Base-by-base conservation (phyloP, 2,113 vertebrate genomes). In the Ramphastos sulfuratus region DNA sequence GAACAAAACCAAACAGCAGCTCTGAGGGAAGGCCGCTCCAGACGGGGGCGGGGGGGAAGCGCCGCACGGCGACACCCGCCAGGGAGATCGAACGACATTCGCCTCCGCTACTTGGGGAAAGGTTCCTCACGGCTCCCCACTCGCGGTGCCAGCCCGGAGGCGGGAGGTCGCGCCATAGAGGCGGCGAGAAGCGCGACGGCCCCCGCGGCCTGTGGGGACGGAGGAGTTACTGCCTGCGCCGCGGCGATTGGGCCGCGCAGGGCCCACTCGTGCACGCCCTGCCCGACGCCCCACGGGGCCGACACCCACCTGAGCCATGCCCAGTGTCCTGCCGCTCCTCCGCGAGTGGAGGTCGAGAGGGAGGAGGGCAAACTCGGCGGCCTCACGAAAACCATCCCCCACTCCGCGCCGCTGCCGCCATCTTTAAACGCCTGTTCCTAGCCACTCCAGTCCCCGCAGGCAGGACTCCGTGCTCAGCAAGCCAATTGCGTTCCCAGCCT, bases 291-390 rank as follows among this genome's bases (percentile, higher is more conserved):
- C 80, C 60, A 3, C 33, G 19, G 87, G 44, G 33, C 25, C 64
- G 16, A 58, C 89, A 94, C 96, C 82, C 87, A 97, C 96, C 96
- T 96, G 96, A 64, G 95, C 96, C 96, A 95, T 96, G 8, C 75
- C 94, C 44, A 27, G 84, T 5, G 60, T 33, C 42, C 89, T 15
- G 67, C 75, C 71, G 81, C 86, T 60, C 64, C 69, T 65, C 64
- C n/a, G 13, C 28, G 28, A 35, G 54, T 9, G 13, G 14, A 23
- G 16, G 9, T 25, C 8, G 24, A 33, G 13, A 8, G 6, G 4
- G 8, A 4, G 4, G 12, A 39, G 15, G 15, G 15, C 28, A 4
- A 81, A 9, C 46, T 4, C 58, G 3, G 14, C 33, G 61, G 30
- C 87, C 33, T 97, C 95, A 95, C 39, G 4, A 30, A 17, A 33